A percentile compares a stretch with the other conserved stretches of the same genome.
phyloP scores from a whole-genome alignment of 2,888 invertebrate species.

The Caradrina kadenii region DNA sequence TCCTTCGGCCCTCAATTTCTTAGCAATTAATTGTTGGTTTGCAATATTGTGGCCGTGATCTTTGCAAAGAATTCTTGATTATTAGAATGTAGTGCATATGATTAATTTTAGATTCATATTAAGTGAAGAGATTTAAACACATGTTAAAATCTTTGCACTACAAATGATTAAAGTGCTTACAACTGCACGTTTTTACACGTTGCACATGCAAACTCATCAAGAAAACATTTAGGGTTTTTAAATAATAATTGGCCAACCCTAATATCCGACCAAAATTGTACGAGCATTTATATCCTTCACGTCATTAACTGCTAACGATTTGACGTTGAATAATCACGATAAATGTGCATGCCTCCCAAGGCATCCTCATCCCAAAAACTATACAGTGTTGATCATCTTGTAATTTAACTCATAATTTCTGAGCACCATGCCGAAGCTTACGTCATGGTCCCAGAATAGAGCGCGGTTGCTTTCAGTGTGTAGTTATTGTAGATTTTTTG shows the following conservation, averaged over 20 bases:
- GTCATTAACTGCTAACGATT: slow-evolving; percentile 59
- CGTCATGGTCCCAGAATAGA: slow-evolving; percentile 86
- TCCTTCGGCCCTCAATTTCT: neutral
- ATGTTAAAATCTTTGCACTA: neutral
- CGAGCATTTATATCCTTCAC: slow-evolving; percentile 59
- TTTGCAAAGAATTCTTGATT: slow-evolving; percentile 36
- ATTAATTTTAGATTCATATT: slow-evolving; percentile 10
- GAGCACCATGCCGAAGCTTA: slow-evolving; percentile 72
- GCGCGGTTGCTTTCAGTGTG: slow-evolving; percentile 80
- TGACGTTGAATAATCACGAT: slow-evolving; percentile 63
- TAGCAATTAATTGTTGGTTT: neutral
- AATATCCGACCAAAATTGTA: slow-evolving; percentile 31
- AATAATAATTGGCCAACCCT: slow-evolving; percentile 43
- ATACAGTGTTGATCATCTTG: slow-evolving; percentile 67
- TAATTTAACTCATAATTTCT: slow-evolving; percentile 73
- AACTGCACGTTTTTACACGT: neutral
- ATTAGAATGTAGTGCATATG: slow-evolving; percentile 31
- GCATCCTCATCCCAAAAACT: slow-evolving; percentile 63
- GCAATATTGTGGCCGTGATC: slow-evolving; percentile 26
- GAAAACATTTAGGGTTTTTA: slow-evolving; percentile 36
- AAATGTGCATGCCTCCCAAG: slow-evolving; percentile 66
- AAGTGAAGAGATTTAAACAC: neutral
- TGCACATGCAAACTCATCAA: slow-evolving; percentile 31
- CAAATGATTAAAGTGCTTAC: neutral
- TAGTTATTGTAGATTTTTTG: slow-evolving; percentile 86